Evolutionary conservation across 1,140 invertebrate species (phyloP).

Genomic region (Vanessa tameamea): DNA sequence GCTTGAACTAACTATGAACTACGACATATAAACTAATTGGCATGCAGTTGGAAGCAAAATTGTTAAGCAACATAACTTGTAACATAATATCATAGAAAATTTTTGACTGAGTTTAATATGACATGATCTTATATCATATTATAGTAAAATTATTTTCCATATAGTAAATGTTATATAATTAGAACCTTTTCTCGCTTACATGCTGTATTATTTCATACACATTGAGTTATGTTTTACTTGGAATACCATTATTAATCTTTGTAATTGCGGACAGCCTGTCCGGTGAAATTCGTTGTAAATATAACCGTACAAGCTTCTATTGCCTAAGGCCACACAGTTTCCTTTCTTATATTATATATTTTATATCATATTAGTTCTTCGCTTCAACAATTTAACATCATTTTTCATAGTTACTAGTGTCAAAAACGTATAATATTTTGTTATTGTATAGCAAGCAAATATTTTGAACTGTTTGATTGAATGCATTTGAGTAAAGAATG

Average conservation of each 20-base stretch:
- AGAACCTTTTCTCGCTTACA: neutral
- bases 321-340: neutral
- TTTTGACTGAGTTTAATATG: neutral
- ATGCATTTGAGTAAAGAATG: too few relatives aligned
- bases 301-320: neutral
- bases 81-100: neutral
- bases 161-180: too few relatives aligned
- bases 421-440: too few relatives aligned
- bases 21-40: neutral
- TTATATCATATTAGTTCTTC: neutral
- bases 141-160: neutral
- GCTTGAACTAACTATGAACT: neutral
- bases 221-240: neutral
- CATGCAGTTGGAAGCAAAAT: neutral
- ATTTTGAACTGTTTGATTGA: too few relatives aligned
- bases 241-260: neutral
- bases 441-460: too few relatives aligned
- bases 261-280: neutral
- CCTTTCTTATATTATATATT: neutral
- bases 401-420: too few relatives aligned
- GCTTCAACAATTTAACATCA: too few relatives aligned
- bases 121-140: neutral
- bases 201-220: neutral
- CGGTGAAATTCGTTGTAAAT: neutral
- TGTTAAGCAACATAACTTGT: neutral